phyloP scores from a whole-genome alignment of 2,113 vertebrate species.

The Mus pahari region DNA sequence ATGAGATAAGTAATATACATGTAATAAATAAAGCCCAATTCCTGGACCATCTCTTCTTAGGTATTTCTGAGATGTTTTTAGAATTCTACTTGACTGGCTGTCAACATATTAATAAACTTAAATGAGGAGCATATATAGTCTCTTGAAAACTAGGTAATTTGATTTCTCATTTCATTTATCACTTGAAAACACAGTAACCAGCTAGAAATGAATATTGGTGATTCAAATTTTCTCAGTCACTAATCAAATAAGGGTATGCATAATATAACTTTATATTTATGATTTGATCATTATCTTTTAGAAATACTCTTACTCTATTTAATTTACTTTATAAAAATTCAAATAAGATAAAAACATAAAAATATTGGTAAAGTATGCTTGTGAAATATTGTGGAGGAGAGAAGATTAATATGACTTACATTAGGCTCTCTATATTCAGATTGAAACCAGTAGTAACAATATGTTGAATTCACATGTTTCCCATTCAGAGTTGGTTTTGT shows the following conservation, averaged over 20 bases:
- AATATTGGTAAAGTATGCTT: conserved; percentile 26
- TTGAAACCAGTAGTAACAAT: not conserved
- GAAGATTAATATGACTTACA: not conserved
- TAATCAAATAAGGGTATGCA: conserved; percentile 67
- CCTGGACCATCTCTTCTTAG: not conserved
- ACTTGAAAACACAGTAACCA: conserved; percentile 52
- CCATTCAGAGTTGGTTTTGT: not conserved
- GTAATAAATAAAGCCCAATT: not conserved
- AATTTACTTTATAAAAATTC: conserved; percentile 59
- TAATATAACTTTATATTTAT: conserved; percentile 47
- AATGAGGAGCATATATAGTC: conserved; percentile 56
- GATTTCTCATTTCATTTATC: conserved; percentile 62
- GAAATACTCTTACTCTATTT: not conserved
- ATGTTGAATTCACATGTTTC: conserved; percentile 8
- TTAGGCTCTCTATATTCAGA: not conserved
- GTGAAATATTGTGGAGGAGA: conserved; percentile 20
- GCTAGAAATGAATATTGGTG: conserved; percentile 50
- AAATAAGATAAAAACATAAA: not conserved
- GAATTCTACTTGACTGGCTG: conserved; percentile 13
- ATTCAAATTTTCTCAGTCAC: conserved; percentile 60
- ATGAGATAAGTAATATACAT: conserved; percentile 31
- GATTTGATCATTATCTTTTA: conserved; percentile 54
- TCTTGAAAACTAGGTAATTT: conserved; percentile 42
- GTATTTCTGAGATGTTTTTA: conserved; percentile 29
- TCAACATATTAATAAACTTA: conserved; percentile 66